Evolutionary conservation across 1,140 invertebrate species (phyloP), one percentile per base, ranked within the genome.

Genomic region (Drosophila mojavensis): DNA sequence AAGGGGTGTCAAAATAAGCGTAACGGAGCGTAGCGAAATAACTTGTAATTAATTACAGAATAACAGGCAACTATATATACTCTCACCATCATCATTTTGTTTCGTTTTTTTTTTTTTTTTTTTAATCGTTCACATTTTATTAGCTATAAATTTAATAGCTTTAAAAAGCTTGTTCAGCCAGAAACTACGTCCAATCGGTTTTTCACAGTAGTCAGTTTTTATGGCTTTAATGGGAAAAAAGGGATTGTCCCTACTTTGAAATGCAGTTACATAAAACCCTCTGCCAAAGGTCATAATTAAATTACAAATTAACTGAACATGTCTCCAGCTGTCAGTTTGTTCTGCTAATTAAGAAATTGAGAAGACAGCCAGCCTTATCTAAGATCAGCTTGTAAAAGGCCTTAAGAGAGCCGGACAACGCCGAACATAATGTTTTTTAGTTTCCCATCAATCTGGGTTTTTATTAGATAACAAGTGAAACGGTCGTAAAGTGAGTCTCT

Each of bases 21-120:
- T 20, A 33, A 4, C 54, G 43, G 17, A 17, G n/a, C 43, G 43
- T 47, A 47, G 17, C 43, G 43, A 15, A 47, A 17, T 47, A 15
- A 17, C n/a, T 47, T 17, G n/a, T 47, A 47, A 47, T 47, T 17
- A 47, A 47, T 47, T 17, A 47, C 11, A 17, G n/a, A 47, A 47
- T 47, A 47, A 47, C 43, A 15, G 4, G n/a, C 43, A 17, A 47
- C 43, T 4, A 17, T 47, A 17, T 47, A 17, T 17, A n/a, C 43
- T 45, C 43, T 45, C 43, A 39, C 36, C 36, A 39, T 39, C 10
- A 39, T 39, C 43, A 45, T 5, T 15, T 33, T 33, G 9, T 45
- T 15, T 17, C 17, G 0, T 17, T 0, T 17, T 1, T 17, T 17
- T 17, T 0, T 17, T 1, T 17, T 20, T 17, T 9, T 47, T 4